These are phyloP conservation scores for Hydropsyche tenuis DNA, from an alignment of 1,140 invertebrate species.

Conservation along the genomic window DNA sequence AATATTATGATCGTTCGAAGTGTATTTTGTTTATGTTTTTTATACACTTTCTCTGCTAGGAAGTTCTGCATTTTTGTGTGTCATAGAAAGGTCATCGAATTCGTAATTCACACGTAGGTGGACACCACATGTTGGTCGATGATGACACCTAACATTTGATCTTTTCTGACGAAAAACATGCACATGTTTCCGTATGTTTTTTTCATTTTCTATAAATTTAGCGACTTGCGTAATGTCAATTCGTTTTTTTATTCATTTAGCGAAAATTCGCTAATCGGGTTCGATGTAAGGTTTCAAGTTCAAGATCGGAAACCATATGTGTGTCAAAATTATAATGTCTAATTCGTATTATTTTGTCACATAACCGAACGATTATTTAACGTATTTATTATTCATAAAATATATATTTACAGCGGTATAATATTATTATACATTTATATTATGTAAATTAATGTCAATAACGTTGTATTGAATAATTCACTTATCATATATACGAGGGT, in stretches of 20 bases:
- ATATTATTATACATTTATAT: no score
- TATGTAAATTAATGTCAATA: no score
- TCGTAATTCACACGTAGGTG: not conserved
- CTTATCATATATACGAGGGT: no score
- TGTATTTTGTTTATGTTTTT: no score
- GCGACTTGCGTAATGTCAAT: no score
- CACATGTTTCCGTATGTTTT: not conserved
- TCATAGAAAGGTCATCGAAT: slow-evolving; percentile 5
- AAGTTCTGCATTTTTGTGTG: not conserved
- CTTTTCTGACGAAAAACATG: not conserved
- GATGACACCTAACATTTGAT: slow-evolving; percentile 19
- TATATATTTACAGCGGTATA: no score
- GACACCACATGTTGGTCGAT: not conserved
- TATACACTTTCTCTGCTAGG: no score
- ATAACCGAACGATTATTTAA: not conserved
- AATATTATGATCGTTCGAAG: no score
- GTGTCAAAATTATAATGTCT: not conserved
- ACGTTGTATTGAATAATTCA: no score
- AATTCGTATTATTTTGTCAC: slow-evolving; percentile 3
- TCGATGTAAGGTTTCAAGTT: slow-evolving; percentile 11
- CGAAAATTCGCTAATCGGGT: not conserved
- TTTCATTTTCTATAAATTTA: not conserved
- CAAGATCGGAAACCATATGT: slow-evolving; percentile 1
- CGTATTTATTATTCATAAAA: no score
- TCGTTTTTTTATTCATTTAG: no score